A percentile compares a stretch with the other conserved stretches of the same genome.
phyloP scores from a whole-genome alignment of 2,797 vertebrate species.

The Phaenicophaeus curvirostris region DNA sequence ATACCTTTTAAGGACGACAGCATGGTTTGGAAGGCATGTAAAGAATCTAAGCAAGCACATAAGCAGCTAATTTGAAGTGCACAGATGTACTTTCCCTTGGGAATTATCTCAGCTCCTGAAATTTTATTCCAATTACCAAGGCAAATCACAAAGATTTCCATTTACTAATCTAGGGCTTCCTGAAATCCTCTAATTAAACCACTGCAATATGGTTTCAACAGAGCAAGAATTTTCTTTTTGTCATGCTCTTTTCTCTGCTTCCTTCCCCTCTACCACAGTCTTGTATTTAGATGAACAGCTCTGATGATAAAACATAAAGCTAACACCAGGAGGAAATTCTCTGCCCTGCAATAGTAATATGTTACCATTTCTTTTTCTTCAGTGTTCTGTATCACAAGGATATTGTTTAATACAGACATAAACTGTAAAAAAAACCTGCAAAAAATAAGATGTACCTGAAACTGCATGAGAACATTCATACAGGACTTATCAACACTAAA shows the following conservation, averaged over 20 bases:
- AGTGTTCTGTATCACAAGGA: background rate
- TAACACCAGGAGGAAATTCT: background rate
- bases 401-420: background rate
- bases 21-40: conserved; percentile 35
- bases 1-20: conserved; percentile 17
- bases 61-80: conserved; percentile 59
- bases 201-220: background rate
- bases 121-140: conserved; percentile 52
- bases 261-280: background rate
- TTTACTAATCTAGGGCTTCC: conserved; percentile 52
- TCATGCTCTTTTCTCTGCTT: background rate
- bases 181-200: conserved; percentile 48
- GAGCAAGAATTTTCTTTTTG: background rate
- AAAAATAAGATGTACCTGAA: background rate
- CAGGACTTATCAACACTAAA: background rate
- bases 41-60: conserved; percentile 54
- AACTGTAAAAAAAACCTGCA: background rate
- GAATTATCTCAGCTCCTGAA: conserved; percentile 39
- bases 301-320: background rate
- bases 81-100: conserved; percentile 26
- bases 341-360: background rate
- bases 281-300: background rate
- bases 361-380: background rate
- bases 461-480: background rate
- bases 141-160: conserved; percentile 58